Percentiles rank a stretch among this genome's conserved stretches.
Conservation (phyloP, 2,888 invertebrate genomes). For the Polietes domitor region DNA sequence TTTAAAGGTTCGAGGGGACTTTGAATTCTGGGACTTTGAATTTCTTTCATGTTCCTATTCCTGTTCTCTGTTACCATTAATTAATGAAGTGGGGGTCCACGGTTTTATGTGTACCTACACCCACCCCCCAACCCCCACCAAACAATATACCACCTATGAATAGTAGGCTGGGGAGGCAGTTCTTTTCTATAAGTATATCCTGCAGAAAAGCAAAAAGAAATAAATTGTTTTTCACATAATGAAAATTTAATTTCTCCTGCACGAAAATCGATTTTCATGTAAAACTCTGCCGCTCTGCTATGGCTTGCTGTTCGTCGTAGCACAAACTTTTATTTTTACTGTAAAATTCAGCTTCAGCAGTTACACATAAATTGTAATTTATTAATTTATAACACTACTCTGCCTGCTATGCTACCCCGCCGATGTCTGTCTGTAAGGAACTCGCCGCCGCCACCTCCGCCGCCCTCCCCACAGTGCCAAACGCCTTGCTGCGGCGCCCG, state of each 20-base stretch:
- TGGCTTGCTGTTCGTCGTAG: not conserved
- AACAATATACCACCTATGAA: no score
- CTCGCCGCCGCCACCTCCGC: constrained; percentile 38
- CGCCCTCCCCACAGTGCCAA: constrained; percentile 33
- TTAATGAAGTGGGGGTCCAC: not conserved
- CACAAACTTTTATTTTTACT: constrained; percentile 45
- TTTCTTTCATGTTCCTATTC: not conserved
- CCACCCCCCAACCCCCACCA: no score
- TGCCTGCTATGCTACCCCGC: constrained; percentile 37
- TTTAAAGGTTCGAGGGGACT: no score
- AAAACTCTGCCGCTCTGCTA: constrained; percentile 42
- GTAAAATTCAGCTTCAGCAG: constrained; percentile 67
- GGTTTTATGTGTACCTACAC: not conserved
- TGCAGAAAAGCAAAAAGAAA: not conserved
- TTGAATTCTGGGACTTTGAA: not conserved
- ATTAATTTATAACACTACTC: constrained; percentile 78
- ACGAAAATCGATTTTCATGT: constrained; percentile 67
- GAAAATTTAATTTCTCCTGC: constrained; percentile 62
- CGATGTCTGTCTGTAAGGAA: not conserved
- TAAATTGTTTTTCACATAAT: constrained; percentile 52
- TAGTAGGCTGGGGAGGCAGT: no score
- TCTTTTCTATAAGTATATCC: not conserved
- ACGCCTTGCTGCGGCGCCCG: constrained; percentile 38
- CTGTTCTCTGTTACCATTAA: not conserved
- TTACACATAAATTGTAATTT: constrained; percentile 77